These are phyloP conservation scores for Notospermus geniculatus DNA, from an alignment of 1,140 invertebrate genomes.

Conservation along the genomic window DNA sequence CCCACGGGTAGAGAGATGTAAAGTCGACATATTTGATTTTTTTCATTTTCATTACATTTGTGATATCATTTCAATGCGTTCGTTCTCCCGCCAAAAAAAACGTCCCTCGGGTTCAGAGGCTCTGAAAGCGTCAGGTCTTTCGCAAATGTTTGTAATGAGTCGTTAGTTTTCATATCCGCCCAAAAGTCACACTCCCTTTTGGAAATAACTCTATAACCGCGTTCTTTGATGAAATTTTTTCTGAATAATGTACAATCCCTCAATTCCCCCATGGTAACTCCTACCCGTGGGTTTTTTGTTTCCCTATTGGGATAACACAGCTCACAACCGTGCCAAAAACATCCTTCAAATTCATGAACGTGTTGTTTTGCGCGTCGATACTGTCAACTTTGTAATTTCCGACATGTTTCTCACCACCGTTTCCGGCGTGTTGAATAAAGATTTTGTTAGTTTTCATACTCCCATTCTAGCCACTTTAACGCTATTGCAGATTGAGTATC, in stretches of 20 bases:
- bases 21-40: constrained; percentile 16
- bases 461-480: too few relatives aligned
- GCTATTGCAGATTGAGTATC: too few relatives aligned
- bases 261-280: constrained; percentile 20
- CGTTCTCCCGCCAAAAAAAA: constrained; percentile 1
- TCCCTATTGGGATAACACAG: constrained; percentile 22
- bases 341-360: constrained; percentile 29
- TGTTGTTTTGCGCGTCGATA: constrained; percentile 11
- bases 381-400: constrained; percentile 18
- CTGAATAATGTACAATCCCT: constrained; percentile 18
- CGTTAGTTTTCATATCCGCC: not conserved
- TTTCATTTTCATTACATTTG: constrained; percentile 7
- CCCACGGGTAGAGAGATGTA: not conserved
- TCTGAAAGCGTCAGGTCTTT: not conserved
- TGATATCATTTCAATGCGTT: not conserved
- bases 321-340: constrained; percentile 32
- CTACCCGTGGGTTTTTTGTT: constrained; percentile 14
- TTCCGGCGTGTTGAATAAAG: constrained; percentile 21
- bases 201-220: constrained; percentile 19
- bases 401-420: constrained; percentile 11
- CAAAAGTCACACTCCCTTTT: constrained; percentile 31
- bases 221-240: constrained; percentile 12
- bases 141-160: not conserved
- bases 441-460: constrained; percentile 9
- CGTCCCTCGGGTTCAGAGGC: not conserved